These are phyloP conservation scores for Andrena cerasifolii DNA, from an alignment of 1,140 invertebrate genomes.

Conservation along the genomic window DNA sequence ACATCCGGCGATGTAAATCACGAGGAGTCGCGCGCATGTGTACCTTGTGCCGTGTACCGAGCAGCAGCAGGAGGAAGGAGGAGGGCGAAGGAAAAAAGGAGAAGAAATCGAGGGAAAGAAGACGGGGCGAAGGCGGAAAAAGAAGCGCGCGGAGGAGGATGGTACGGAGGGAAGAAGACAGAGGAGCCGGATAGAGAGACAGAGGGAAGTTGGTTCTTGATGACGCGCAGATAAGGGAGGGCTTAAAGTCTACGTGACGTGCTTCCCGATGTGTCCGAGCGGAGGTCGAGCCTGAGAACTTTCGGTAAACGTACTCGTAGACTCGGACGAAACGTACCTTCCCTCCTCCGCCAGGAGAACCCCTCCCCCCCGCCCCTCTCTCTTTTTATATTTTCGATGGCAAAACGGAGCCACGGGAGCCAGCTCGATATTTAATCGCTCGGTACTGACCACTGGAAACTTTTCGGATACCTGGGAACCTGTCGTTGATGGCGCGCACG, in stretches of 20 bases:
- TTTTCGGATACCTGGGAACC: too few species aligned
- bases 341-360: slow-evolving; percentile 21
- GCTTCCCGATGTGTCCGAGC: slow-evolving; percentile 77
- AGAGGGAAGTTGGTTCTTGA: slow-evolving; percentile 73
- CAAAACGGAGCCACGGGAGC: neutral
- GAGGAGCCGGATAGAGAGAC: slow-evolving; percentile 70
- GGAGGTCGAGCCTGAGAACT: slow-evolving; percentile 79
- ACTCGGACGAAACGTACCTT: slow-evolving; percentile 39
- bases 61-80: slow-evolving; percentile 48
- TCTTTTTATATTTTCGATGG: slow-evolving; percentile 61
- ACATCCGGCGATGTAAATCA: slow-evolving; percentile 78
- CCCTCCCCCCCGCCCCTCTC: too few species aligned
- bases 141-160: slow-evolving; percentile 52
- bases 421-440: slow-evolving; percentile 31
- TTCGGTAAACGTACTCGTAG: slow-evolving; percentile 73
- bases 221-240: slow-evolving; percentile 82
- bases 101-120: slow-evolving; percentile 14
- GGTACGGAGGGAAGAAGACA: slow-evolving; percentile 57
- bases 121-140: slow-evolving; percentile 44
- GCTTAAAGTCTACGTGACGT: slow-evolving; percentile 81
- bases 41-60: slow-evolving; percentile 41
- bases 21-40: slow-evolving; percentile 62
- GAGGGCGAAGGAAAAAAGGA: slow-evolving; percentile 45
- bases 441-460: slow-evolving; percentile 47
- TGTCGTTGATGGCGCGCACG: neutral